Evolutionary conservation across 2,888 invertebrate species (phyloP).

Genomic region (Actias luna): DNA sequence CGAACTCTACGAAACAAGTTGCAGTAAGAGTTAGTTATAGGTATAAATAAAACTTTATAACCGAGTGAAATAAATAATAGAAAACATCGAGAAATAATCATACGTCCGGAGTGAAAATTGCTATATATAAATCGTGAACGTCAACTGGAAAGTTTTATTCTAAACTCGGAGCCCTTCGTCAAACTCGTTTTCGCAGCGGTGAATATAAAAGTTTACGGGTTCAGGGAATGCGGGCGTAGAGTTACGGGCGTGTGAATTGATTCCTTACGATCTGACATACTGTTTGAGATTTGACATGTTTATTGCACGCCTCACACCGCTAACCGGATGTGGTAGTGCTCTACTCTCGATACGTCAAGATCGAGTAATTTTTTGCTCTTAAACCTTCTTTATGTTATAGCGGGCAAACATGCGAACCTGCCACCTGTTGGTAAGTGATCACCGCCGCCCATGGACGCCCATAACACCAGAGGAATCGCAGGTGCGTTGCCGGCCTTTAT

Average conservation of each 20-base stretch:
- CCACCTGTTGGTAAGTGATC: no score
- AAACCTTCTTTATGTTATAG: no score
- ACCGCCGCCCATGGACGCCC: no score
- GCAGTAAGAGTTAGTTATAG: not conserved
- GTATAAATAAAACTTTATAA: no score
- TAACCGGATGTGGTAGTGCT: no score
- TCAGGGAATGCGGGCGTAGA: slow-evolving; percentile 33
- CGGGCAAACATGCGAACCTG: no score
- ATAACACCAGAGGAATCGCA: no score
- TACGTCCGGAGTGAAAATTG: not conserved
- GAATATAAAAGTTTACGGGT: slow-evolving; percentile 64
- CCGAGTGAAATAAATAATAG: no score
- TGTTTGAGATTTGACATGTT: not conserved
- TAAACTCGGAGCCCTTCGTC: slow-evolving; percentile 66
- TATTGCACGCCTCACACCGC: not conserved
- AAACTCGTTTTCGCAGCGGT: slow-evolving; percentile 54
- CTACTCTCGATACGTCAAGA: no score
- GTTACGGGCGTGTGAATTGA: slow-evolving; percentile 55
- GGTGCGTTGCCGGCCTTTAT: no score
- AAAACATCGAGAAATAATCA: not conserved
- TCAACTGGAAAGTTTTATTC: slow-evolving; percentile 49
- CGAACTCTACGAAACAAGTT: no score
- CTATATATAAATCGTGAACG: slow-evolving; percentile 23
- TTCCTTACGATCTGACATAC: slow-evolving; percentile 28
- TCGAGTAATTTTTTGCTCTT: no score